phyloP scores from a whole-genome alignment of 2,113 vertebrate species.

The Oncorhynchus kisutch region DNA sequence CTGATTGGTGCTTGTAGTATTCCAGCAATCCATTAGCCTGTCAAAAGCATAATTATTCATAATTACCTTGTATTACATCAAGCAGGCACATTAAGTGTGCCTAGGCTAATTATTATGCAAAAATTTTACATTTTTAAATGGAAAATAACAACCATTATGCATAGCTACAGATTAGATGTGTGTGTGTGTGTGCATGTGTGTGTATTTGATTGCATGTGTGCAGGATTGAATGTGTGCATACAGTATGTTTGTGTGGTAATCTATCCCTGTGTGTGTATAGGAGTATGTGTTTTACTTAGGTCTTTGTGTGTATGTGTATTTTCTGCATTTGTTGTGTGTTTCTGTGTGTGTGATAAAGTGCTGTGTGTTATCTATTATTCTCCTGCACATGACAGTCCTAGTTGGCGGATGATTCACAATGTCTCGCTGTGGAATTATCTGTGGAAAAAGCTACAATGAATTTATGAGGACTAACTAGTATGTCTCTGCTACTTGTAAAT shows the following conservation, averaged over 20 bases:
- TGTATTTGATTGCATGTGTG: not conserved
- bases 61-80: constrained; percentile 80
- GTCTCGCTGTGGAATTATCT: constrained; percentile 3
- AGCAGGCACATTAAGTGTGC: constrained; percentile 31
- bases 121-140: constrained; percentile 18
- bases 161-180: no score
- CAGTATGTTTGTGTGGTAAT: not conserved
- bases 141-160: no score
- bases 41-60: constrained; percentile 86
- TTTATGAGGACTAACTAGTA: constrained; percentile 24
- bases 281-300: not conserved
- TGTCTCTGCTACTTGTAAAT: constrained; percentile 23
- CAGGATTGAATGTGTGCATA: not conserved
- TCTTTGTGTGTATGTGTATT: not conserved
- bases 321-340: not conserved
- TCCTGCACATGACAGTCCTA: constrained; percentile 15
- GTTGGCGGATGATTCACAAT: constrained; percentile 26
- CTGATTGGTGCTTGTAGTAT: constrained; percentile 76
- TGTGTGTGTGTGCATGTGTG: not conserved
- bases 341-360: not conserved
- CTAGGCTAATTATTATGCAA: constrained; percentile 17
- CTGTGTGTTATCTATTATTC: constrained; percentile 46
- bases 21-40: constrained; percentile 76
- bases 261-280: not conserved
- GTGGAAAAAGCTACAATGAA: constrained; percentile 24